These are phyloP conservation scores for Quadriops clusia DNA, from an alignment of 2,888 invertebrate genomes.

Conservation along the genomic window DNA sequence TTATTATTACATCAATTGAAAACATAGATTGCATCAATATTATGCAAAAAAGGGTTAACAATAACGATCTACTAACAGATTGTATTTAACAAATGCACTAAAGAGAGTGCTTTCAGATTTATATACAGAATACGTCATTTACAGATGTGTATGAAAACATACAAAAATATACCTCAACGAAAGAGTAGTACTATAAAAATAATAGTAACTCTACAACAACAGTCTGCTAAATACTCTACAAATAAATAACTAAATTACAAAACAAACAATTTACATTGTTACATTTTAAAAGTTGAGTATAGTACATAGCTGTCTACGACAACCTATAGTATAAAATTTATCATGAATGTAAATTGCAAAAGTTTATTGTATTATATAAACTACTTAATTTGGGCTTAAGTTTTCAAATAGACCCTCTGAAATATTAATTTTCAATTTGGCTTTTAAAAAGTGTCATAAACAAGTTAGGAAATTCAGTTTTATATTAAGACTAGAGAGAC, in stretches of 20 bases:
- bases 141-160: constrained; percentile 16
- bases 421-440: too few relatives aligned
- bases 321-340: too few relatives aligned
- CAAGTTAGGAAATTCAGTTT: too few relatives aligned
- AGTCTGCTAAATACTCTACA: constrained; percentile 11
- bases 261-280: constrained; percentile 5
- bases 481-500: too few relatives aligned
- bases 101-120: constrained; percentile 13
- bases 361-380: too few relatives aligned
- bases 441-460: too few relatives aligned
- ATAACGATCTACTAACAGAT: constrained; percentile 18
- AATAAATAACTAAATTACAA: constrained; percentile 2
- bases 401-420: too few relatives aligned
- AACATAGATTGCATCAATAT: constrained; percentile 12
- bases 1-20: constrained; percentile 13
- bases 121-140: constrained; percentile 9
- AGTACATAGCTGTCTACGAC: too few relatives aligned
- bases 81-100: constrained; percentile 15
- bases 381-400: too few relatives aligned
- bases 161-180: constrained; percentile 20
- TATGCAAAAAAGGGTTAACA: constrained; percentile 15
- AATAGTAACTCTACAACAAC: constrained; percentile 16
- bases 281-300: too few relatives aligned
- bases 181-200: constrained; percentile 17
- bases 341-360: too few relatives aligned